Evolutionary conservation across 2,888 invertebrate species (phyloP), one percentile per base, ranked within the genome.

Genomic region (Sceliomorpha sp.): DNA sequence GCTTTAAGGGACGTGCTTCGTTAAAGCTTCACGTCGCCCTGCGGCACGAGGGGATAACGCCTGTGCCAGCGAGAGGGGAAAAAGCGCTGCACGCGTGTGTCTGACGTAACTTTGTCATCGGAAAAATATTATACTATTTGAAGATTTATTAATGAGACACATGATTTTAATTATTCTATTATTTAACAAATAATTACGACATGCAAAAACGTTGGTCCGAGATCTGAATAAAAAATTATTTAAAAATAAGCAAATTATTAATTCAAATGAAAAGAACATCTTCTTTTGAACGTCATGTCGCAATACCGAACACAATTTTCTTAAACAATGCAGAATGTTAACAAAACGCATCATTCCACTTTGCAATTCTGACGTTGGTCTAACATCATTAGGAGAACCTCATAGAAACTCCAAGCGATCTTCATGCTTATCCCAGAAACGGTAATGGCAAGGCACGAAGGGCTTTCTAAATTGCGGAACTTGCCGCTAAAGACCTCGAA

Each of bases 401-500:
- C 32, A 26, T 39, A 31, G 68, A 56, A 64, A 45, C 64, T 67
- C 20, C 48, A 32, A 37, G 42, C 39, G 24, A 62, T 60, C 50
- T 69, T 56, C 40, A 63, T 37, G 48, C 55, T 70, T 56, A 70
- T 62, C 60, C 56, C 50, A 45, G 56, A 64, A 72, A 73, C 72
- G 69, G 62, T 72, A 72, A 72, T 73, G 59, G 59, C 48, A 50
- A 59, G 44, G 63, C 36, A 59, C 56, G 62, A 64, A 71, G 67
- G 67, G 62, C 64, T 63, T 60, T 60, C 66, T 53, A 74, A 73
- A 75, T 77, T 74, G 70, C 68, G 56, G 62, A 67, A 73, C 71
- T 74, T 73, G 73, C 58, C 56, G 40, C 62, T 62, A 62, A 66
- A 66, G 59, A 70, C 45, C 36, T 7, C 29, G 10, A 45, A 58